Base-by-base conservation (phyloP, 1,140 invertebrate genomes). In the Bradysia coprophila region DNA sequence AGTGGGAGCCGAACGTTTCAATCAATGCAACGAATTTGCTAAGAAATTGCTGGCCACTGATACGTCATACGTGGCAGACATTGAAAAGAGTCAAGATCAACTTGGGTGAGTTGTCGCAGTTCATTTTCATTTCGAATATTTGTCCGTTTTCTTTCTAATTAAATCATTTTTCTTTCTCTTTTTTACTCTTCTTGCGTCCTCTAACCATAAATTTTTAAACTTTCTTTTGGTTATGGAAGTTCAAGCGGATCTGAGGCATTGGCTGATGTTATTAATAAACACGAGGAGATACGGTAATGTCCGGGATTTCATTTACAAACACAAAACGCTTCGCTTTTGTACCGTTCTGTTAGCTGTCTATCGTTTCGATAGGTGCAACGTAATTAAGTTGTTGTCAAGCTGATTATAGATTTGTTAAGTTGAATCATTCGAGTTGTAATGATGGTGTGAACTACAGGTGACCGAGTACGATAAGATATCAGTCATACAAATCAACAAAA, bases 21-120 rank as follows among this genome's bases (percentile, higher is more conserved):
- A 83, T 54, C 83, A 89, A 51, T 93, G 90, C 56, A 88, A 95
- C 61, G 76, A 89, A 46, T 63, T 94, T 38, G 90, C 91, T 2
- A 87, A 83, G 51, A 90, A 92, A 59, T 64, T 97, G 16, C 75
- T 94, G 16, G 75, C 81, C 0, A 85, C 81, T 44, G 84, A 92
- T 48, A 90, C 81, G 57, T 79, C 88, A 1, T 92, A 94, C 56
- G 80, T 82, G 42, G 72, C 74, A 4, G 87, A 95, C 49, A 87
- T 94, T 41, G 78, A 90, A 53, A 76, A 76, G 53, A 70, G 81
- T 45, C 90, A 94, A 57, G 80, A 89, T 55, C 79, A 88, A 52
- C 66, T 96, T 4, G 78, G 82, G 85, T 90, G 64, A 65, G 72
- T 28, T 28, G 24, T 28, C 13, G 6, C 6, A 8, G n/a, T 31